These are phyloP conservation scores for Nyctalus aviator DNA, from an alignment of 2,797 vertebrate genomes.

Conservation along the genomic window DNA sequence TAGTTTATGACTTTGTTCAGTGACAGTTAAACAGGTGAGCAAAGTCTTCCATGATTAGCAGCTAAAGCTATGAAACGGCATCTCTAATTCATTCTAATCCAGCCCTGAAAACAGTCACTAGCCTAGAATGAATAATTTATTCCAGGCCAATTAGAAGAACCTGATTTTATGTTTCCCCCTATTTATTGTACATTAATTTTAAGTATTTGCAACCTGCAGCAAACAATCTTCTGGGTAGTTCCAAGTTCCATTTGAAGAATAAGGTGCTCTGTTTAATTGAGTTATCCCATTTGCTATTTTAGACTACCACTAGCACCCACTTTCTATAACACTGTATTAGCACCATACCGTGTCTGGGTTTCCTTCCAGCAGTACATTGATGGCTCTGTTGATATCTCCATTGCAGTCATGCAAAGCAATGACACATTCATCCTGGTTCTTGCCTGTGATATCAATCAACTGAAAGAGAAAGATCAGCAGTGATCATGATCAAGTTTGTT, in stretches of 20 bases:
- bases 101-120: constrained; percentile 47
- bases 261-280: not conserved
- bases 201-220: constrained; percentile 10
- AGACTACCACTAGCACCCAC: constrained; percentile 21
- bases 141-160: constrained; percentile 28
- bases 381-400: constrained; percentile 99
- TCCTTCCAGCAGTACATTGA: constrained; percentile 98
- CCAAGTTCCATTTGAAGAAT: not conserved
- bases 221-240: constrained; percentile 23
- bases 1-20: constrained; percentile 1
- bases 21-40: not conserved
- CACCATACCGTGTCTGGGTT: constrained; percentile 96
- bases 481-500: not conserved
- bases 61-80: constrained; percentile 36
- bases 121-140: constrained; percentile 64
- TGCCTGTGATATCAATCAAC: constrained; percentile 99
- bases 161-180: constrained; percentile 52
- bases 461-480: constrained; percentile 81
- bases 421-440: constrained; percentile 99
- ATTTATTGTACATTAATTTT: constrained; percentile 4
- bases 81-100: constrained; percentile 43
- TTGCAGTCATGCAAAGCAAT: constrained; percentile 99
- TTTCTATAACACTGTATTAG: constrained; percentile 39
- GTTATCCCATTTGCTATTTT: constrained; percentile 38
- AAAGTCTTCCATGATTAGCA: constrained; percentile 45